These are phyloP conservation scores for Papilio machaon DNA, from an alignment of 1,140 invertebrate genomes.

Conservation along the genomic window DNA sequence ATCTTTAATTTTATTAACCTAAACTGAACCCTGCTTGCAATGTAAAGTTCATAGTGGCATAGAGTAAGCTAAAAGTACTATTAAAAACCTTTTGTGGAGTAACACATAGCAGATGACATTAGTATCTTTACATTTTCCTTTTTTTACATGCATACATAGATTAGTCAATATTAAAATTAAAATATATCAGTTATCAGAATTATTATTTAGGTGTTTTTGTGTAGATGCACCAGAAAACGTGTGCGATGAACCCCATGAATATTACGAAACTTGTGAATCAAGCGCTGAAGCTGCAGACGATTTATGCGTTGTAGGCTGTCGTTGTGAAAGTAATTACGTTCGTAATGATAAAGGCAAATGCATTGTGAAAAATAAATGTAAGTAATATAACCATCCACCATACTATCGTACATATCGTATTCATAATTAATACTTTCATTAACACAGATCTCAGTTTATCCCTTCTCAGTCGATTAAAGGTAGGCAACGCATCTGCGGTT, in stretches of 20 bases:
- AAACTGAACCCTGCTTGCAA: too few relatives aligned
- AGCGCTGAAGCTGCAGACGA: background rate
- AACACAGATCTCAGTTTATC: background rate
- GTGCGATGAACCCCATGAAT: conserved; percentile 1
- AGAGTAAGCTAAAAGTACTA: too few relatives aligned
- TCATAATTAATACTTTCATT: background rate
- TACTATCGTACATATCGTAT: background rate
- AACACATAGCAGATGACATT: too few relatives aligned
- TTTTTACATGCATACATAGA: too few relatives aligned
- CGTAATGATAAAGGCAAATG: conserved; percentile 47
- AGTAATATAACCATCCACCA: conserved; percentile 29
- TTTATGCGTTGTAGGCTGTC: conserved; percentile 48
- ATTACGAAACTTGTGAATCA: conserved; percentile 12
- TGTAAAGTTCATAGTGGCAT: too few relatives aligned
- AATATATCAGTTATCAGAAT: too few relatives aligned
- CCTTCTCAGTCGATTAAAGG: too few relatives aligned
- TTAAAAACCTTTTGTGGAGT: too few relatives aligned
- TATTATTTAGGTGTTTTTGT: background rate
- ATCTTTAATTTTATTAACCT: too few relatives aligned
- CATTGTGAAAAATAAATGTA: conserved; percentile 47
- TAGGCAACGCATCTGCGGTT: too few relatives aligned
- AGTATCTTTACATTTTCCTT: too few relatives aligned
- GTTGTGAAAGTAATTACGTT: conserved; percentile 50
- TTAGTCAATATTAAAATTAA: too few relatives aligned
- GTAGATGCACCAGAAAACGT: background rate